A percentile compares a stretch with the other conserved stretches of the same genome.
Evolutionary conservation across 2,888 invertebrate genomes (phyloP).

Genomic region (Andrena minutula): DNA sequence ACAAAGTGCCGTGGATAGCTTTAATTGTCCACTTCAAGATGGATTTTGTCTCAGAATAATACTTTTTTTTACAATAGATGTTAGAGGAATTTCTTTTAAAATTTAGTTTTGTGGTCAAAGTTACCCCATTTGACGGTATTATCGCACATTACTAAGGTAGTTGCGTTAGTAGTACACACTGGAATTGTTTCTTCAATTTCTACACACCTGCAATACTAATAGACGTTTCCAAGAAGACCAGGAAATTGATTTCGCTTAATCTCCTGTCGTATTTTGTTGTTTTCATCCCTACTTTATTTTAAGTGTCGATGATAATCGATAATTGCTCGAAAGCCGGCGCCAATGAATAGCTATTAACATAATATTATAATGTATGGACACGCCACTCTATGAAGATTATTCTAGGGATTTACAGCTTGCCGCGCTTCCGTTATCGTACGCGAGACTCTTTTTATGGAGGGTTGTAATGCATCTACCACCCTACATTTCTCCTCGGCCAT

Average conservation of each 20-base stretch:
- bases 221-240: background rate
- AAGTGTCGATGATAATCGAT: background rate
- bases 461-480: slow-evolving; percentile 54
- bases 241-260: background rate
- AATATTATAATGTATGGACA: slow-evolving; percentile 24
- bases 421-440: slow-evolving; percentile 67
- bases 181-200: too few relatives aligned
- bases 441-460: slow-evolving; percentile 41
- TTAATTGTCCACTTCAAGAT: too few relatives aligned
- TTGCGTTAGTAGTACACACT: too few relatives aligned
- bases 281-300: background rate
- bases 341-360: background rate
- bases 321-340: background rate
- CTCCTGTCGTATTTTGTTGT: background rate
- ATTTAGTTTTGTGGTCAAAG: too few relatives aligned
- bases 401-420: slow-evolving; percentile 54
- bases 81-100: too few relatives aligned
- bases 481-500: slow-evolving; percentile 45
- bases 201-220: background rate
- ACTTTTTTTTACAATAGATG: too few relatives aligned
- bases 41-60: too few relatives aligned
- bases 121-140: too few relatives aligned
- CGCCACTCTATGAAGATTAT: slow-evolving; percentile 43
- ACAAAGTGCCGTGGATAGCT: too few relatives aligned
- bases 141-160: too few relatives aligned